Evolutionary conservation across 2,113 vertebrate genomes (phyloP).

Genomic region (Orientallactaga bullata): DNA sequence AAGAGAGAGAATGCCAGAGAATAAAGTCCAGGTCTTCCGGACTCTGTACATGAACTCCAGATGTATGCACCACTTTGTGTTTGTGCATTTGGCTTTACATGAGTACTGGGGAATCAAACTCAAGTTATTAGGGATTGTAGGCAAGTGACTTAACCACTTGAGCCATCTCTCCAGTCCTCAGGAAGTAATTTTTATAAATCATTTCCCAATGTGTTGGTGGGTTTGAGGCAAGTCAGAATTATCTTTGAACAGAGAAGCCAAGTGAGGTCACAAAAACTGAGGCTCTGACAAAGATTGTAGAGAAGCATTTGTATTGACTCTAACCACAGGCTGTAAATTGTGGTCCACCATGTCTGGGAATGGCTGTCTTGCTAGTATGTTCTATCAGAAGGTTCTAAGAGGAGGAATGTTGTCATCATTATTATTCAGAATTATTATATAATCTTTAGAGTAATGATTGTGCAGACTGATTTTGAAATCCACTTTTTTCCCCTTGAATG

Average conservation of each 20-base stretch:
- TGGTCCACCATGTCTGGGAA: neutral
- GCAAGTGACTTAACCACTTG: too few relatives aligned
- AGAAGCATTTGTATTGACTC: neutral
- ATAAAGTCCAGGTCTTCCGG: too few relatives aligned
- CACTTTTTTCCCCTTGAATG: accelerated
- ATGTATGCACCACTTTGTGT: too few relatives aligned
- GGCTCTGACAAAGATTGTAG: accelerated
- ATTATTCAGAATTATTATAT: neutral
- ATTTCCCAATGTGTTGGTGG: neutral
- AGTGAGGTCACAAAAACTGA: neutral
- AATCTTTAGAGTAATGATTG: neutral
- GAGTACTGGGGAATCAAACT: too few relatives aligned
- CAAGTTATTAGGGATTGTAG: too few relatives aligned
- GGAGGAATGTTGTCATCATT: neutral
- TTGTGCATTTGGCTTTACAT: too few relatives aligned
- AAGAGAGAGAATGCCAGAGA: too few relatives aligned
- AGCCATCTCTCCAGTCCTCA: too few relatives aligned
- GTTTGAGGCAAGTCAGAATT: neutral
- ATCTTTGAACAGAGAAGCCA: neutral
- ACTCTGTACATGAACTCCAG: too few relatives aligned
- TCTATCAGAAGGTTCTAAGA: neutral
- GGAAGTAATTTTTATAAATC: neutral
- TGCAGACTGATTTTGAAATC: neutral
- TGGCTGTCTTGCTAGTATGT: neutral
- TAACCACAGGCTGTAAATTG: neutral